A percentile compares a stretch with the other conserved stretches of the same genome.
phyloP scores from a whole-genome alignment of 2,113 vertebrate genomes.

The Podilymbus podiceps region DNA sequence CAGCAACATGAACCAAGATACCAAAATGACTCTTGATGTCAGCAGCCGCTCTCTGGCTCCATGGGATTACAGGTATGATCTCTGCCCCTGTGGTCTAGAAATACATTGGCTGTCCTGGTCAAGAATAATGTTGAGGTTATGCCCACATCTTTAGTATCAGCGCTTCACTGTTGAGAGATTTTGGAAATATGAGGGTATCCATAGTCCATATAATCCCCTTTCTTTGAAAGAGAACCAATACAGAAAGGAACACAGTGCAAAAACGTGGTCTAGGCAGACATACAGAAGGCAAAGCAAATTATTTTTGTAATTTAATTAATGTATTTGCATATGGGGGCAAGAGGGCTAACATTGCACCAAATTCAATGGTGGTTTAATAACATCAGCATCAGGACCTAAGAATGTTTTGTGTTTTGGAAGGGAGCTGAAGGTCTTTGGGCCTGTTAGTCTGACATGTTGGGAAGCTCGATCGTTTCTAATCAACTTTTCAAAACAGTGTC shows the following conservation, averaged over 20 bases:
- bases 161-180: neutral
- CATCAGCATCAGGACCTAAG: neutral
- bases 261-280: neutral
- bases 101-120: neutral
- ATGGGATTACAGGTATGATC: constrained; percentile 71
- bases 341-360: neutral
- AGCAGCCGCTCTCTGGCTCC: constrained; percentile 72
- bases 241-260: neutral
- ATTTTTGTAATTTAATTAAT: neutral
- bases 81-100: neutral
- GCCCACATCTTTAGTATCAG: neutral
- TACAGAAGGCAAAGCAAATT: neutral
- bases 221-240: neutral
- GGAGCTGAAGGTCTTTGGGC: neutral
- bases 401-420: rapidly evolving
- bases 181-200: neutral
- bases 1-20: neutral
- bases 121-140: neutral
- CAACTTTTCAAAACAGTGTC: neutral
- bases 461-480: neutral
- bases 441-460: rapidly evolving
- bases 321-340: neutral
- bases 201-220: neutral
- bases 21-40: neutral
- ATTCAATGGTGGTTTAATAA: neutral